phyloP scores from a whole-genome alignment of 2,888 invertebrate species.

The Folsomia manolachei region DNA sequence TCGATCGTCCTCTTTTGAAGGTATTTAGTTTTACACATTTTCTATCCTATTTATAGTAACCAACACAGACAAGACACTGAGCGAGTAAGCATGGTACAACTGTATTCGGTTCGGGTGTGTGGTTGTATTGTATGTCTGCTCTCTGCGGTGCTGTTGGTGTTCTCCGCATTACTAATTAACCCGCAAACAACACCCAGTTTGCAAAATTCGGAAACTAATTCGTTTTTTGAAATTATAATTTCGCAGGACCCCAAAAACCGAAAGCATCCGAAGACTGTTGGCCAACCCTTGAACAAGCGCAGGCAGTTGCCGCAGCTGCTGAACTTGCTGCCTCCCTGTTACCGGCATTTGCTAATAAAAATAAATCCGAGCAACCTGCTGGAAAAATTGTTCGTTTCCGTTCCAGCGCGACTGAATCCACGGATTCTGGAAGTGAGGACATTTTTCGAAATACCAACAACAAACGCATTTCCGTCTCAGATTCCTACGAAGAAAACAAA shows the following conservation, averaged over 20 bases:
- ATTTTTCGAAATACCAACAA: neutral
- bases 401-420: conserved; percentile 39
- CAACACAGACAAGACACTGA: no score
- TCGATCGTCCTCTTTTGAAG: neutral
- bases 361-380: conserved; percentile 2
- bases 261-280: conserved; percentile 90
- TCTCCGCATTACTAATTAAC: no score
- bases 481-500: conserved; percentile 16
- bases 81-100: no score
- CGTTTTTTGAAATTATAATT: no score
- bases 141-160: no score
- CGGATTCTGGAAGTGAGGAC: conserved; percentile 45
- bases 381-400: conserved; percentile 43
- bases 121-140: no score
- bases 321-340: conserved; percentile 52
- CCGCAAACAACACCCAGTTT: no score
- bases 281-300: conserved; percentile 76
- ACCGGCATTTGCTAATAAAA: conserved; percentile 22
- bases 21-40: neutral
- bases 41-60: neutral
- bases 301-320: conserved; percentile 52
- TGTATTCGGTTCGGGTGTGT: no score
- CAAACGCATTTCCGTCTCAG: conserved; percentile 7
- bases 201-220: no score
- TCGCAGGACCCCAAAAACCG: no score